Base-by-base conservation (phyloP, 2,888 invertebrate genomes). In the Spodoptera picta region DNA sequence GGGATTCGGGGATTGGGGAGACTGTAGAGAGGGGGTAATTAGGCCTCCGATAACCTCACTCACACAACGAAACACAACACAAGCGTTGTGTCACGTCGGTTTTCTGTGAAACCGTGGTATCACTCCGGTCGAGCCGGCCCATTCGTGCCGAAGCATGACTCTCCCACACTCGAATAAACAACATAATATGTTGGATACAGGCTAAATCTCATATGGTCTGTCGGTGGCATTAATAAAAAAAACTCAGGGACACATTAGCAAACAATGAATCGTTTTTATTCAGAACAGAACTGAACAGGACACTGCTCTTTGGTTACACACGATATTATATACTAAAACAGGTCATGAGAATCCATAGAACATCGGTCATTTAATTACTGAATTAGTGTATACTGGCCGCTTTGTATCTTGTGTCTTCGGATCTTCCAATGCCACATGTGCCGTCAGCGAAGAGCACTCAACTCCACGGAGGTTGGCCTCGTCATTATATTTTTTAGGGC, bases 401-500 rank as follows among this genome's bases (percentile, higher is more conserved):
- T 42, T 53, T 67, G 54, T 59, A 10, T 64, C 27, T 53, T 67
- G 50, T 59, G 7, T 64, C 36, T 36, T 36, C 36, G 36, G 36
- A 36, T 36, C 51, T 51, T 23, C n/a, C 60, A 72, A 73, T 55
- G 60, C 51, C 69, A 58, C 46, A 59, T 53, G 59, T 24, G 57
- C 23, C 62, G 56, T 47, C 43, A 49, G 24, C 58, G 52, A 59
- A 58, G 60, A 65, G 53, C 45, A 59, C 60, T 54, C 52, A 46
- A 50, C 50, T 56, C 45, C 53, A 58, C 67, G 64, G 50, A 49
- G 44, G 23, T 41, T 52, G 72, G 65, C 74, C 74, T 75, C 64
- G 74, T 43, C 61, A 62, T 48, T 74, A 60, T 53, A 49, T 66
- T 75, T 74, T 70, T 75, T 72, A 51, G 67, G 68, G 46, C 72